A percentile compares a stretch with the other conserved stretches of the same genome.
These are phyloP conservation scores for Archaeoteleia sp. DNA, from an alignment of 2,888 invertebrate genomes.

Conservation along the genomic window DNA sequence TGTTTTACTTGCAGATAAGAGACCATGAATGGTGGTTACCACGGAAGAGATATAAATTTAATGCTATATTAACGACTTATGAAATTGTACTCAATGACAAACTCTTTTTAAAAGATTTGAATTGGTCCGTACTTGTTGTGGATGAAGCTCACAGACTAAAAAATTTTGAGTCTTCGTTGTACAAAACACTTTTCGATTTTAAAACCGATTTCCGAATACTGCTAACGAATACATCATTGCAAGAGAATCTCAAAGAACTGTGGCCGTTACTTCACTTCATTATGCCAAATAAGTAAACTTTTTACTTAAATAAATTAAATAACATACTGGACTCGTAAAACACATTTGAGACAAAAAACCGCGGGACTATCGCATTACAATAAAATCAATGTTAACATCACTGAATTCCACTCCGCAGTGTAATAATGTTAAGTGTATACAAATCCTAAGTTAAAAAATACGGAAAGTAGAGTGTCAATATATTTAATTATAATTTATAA, in stretches of 20 bases:
- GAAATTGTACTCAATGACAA: slow-evolving; percentile 97
- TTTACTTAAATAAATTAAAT: no score
- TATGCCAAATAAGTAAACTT: slow-evolving; percentile 92
- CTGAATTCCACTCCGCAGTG: no score
- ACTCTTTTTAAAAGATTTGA: slow-evolving; percentile 89
- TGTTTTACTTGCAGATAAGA: slow-evolving; percentile 82
- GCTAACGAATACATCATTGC: slow-evolving; percentile 97
- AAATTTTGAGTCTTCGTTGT: slow-evolving; percentile 97
- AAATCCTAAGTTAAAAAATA: no score
- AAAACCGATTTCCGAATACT: slow-evolving; percentile 93
- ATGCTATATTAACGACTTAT: slow-evolving; percentile 96
- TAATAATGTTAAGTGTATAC: no score
- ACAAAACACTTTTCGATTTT: slow-evolving; percentile 96
- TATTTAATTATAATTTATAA: no score
- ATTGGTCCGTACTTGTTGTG: slow-evolving; percentile 96
- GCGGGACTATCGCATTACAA: no score
- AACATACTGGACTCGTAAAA: no score
- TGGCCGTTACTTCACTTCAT: slow-evolving; percentile 99
- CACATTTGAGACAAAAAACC: no score
- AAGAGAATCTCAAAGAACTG: slow-evolving; percentile 98
- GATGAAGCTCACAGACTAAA: slow-evolving; percentile 99
- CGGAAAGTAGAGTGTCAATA: no score
- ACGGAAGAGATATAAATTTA: slow-evolving; percentile 96
- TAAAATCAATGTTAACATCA: no score
- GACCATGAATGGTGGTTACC: slow-evolving; percentile 97